A percentile compares a stretch with the other conserved stretches of the same genome.
These are phyloP conservation scores for Drosophila subsilvestris DNA, from an alignment of 2,888 invertebrate species.

Conservation along the genomic window DNA sequence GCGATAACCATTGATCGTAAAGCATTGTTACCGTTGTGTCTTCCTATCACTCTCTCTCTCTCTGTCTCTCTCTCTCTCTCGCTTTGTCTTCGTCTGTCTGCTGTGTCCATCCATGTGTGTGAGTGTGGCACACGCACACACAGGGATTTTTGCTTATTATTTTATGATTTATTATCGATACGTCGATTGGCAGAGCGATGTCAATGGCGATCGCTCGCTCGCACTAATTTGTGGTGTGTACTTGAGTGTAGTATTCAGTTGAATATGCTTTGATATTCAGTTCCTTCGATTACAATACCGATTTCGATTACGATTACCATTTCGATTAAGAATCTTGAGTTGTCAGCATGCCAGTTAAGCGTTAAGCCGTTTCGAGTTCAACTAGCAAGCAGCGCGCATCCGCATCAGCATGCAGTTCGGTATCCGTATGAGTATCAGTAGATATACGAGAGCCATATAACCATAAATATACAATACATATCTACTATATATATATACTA, in stretches of 20 bases:
- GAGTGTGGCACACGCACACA: conserved; percentile 9
- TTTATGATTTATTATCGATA: conserved; percentile 12
- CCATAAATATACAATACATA: not conserved
- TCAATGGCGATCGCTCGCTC: conserved; percentile 45
- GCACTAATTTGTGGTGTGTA: conserved; percentile 80
- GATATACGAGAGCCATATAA: not conserved
- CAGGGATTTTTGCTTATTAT: conserved; percentile 7
- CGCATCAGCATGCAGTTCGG: conserved; percentile 65
- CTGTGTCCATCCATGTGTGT: conserved; percentile 3
- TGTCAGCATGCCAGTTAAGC: conserved; percentile 23
- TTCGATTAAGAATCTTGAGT: conserved; percentile 22
- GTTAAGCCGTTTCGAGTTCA: conserved; percentile 37
- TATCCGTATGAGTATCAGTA: conserved; percentile 22
- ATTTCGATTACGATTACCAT: conserved; percentile 16
- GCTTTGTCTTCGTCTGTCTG: conserved; percentile 27
- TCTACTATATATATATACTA: not conserved
- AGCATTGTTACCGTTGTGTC: conserved; percentile 52
- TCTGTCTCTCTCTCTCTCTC: conserved; percentile 31
- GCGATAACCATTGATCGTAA: conserved; percentile 19
- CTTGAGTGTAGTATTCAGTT: conserved; percentile 41
- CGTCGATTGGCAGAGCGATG: conserved; percentile 40
- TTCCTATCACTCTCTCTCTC: conserved; percentile 32
- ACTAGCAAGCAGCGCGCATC: conserved; percentile 71
- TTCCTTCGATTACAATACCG: conserved; percentile 19
- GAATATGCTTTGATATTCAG: conserved; percentile 21